Evolutionary conservation across 2,797 vertebrate genomes (phyloP).

Genomic region (Enteromius anoplus): DNA sequence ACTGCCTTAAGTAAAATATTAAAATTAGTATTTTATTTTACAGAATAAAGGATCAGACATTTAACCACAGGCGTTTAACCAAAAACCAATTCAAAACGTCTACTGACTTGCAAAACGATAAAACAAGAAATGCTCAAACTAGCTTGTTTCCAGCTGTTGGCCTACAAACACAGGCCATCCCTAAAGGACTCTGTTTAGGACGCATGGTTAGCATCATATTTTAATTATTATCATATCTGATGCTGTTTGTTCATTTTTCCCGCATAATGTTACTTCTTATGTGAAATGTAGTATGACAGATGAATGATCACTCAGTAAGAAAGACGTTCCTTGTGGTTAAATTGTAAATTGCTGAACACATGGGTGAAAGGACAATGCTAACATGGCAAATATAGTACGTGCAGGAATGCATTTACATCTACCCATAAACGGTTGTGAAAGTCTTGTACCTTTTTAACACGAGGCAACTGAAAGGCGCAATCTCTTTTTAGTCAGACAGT

Average conservation of each 20-base stretch:
- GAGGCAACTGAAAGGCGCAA: slow-evolving; percentile 36
- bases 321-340: background rate
- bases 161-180: background rate
- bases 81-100: background rate
- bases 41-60: background rate
- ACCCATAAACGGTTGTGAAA: background rate
- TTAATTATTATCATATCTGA: background rate
- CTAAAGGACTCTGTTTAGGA: background rate
- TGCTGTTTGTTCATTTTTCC: background rate
- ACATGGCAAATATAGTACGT: background rate
- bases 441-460: slow-evolving; percentile 49
- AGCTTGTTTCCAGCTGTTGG: background rate
- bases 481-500: slow-evolving; percentile 69
- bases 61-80: background rate
- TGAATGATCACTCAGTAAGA: no score
- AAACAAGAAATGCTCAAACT: background rate
- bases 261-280: background rate
- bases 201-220: background rate
- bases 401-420: slow-evolving; percentile 1
- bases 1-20: background rate
- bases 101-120: background rate
- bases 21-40: background rate
- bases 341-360: background rate
- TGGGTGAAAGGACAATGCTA: background rate
- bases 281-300: background rate